phyloP scores from a whole-genome alignment of 2,113 vertebrate genomes.

The Dinomys branickii region DNA sequence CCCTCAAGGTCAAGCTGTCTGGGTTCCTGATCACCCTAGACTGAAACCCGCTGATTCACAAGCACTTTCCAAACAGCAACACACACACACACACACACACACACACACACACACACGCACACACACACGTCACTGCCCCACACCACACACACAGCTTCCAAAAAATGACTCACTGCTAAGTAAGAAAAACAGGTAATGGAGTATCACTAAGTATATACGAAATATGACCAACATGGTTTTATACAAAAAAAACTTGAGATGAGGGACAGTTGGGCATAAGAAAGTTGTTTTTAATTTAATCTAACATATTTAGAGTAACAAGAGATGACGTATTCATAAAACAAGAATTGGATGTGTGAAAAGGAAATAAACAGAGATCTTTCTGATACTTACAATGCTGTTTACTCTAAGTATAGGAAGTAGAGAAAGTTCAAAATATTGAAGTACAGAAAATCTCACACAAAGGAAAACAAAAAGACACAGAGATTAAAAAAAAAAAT shows the following conservation, averaged over 20 bases:
- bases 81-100: not conserved
- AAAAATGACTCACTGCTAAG: not conserved
- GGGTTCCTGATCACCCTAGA: not conserved
- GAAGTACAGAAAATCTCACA: not conserved
- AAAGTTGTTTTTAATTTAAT: not conserved
- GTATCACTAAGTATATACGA: not conserved
- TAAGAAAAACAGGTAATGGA: not conserved
- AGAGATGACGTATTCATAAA: slow-evolving; percentile 22
- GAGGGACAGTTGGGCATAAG: not conserved
- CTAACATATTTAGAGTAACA: not conserved
- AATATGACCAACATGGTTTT: not conserved
- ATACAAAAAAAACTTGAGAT: no score
- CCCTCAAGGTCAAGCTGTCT: not conserved
- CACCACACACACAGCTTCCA: not conserved
- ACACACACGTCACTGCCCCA: no score
- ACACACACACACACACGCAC: not conserved
- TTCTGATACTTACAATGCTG: not conserved
- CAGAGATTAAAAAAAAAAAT: not conserved
- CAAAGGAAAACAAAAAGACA: not conserved
- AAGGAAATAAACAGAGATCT: not conserved
- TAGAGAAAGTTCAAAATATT: not conserved
- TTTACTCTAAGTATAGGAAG: not conserved
- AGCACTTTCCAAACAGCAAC: not conserved
- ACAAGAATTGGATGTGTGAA: not conserved
- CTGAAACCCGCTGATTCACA: not conserved